Evolutionary conservation across 2,888 invertebrate species (phyloP).

Genomic region (Aproaerema taeniolella): DNA sequence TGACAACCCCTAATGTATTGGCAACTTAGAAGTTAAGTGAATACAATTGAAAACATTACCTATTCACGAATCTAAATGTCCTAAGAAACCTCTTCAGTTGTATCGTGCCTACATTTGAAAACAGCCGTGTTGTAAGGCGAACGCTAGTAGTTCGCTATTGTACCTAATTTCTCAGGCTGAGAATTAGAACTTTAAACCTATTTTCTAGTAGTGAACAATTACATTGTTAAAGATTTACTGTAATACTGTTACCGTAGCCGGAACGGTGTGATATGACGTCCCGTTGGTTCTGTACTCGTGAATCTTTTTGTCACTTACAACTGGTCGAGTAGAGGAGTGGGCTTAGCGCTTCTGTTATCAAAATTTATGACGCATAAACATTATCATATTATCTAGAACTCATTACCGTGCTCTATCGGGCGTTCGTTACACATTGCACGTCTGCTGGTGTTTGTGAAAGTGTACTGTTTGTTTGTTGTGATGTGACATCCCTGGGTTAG

Average conservation of each 20-base stretch:
- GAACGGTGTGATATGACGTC: slow-evolving; percentile 4
- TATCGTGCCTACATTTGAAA: slow-evolving; percentile 8
- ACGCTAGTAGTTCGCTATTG: slow-evolving; percentile 15
- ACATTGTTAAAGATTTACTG: slow-evolving; percentile 6
- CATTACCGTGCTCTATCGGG: slow-evolving; percentile 48
- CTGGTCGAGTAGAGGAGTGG: too few species aligned
- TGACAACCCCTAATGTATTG: slow-evolving; percentile 1
- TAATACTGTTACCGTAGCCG: slow-evolving; percentile 1
- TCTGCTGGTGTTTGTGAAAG: slow-evolving; percentile 38
- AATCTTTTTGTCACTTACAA: too few species aligned
- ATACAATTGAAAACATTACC: slow-evolving; percentile 4
- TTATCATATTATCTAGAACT: slow-evolving; percentile 57
- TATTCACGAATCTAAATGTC: background rate
- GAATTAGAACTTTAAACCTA: slow-evolving; percentile 13
- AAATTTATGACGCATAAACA: slow-evolving; percentile 50
- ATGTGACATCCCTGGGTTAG: slow-evolving; percentile 33
- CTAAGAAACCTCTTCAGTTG: slow-evolving; percentile 6
- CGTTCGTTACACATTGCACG: slow-evolving; percentile 54
- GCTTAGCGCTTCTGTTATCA: slow-evolving; percentile 55
- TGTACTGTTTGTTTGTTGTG: slow-evolving; percentile 35
- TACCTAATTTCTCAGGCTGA: slow-evolving; percentile 18
- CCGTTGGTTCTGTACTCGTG: too few species aligned
- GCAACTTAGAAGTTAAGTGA: background rate
- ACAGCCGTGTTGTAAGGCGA: slow-evolving; percentile 11
- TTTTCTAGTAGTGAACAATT: slow-evolving; percentile 4